Evolutionary conservation across 37 sponge, comb jelly and placozoan species (phyloP).

Genomic region (Ephydatia muelleri): DNA sequence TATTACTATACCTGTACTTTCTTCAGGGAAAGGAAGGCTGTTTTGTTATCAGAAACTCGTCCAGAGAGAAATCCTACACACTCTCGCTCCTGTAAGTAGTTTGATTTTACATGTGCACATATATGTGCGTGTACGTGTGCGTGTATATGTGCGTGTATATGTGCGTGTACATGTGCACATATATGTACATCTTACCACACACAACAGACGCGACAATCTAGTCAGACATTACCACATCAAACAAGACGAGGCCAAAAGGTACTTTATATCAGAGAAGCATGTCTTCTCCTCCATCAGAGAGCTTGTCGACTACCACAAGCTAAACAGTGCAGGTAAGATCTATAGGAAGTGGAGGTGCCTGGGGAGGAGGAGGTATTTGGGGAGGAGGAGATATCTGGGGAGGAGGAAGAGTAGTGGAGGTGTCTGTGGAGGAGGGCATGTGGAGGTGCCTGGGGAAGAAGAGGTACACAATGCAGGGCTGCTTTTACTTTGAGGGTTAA

Average conservation of each 20-base stretch:
- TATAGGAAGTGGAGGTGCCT: background rate
- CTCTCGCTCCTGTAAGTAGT: conserved; percentile 87
- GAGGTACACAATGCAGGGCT: too few species aligned
- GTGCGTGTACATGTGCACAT: background rate
- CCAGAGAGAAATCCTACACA: conserved; percentile 86
- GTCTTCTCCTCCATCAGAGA: conserved; percentile 79
- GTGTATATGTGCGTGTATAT: background rate
- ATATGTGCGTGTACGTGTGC: background rate
- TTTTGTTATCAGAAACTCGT: conserved; percentile 90
- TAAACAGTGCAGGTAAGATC: conserved; percentile 78
- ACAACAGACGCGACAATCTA: conserved; percentile 75
- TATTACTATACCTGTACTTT: background rate
- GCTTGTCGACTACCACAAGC: conserved; percentile 90
- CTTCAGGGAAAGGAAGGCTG: conserved; percentile 83
- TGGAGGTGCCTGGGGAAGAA: background rate
- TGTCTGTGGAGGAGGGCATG: background rate
- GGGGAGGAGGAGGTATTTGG: background rate
- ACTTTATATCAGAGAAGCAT: conserved; percentile 94
- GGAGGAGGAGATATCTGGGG: background rate
- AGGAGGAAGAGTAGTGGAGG: background rate
- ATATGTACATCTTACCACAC: background rate
- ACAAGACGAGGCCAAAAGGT: conserved; percentile 67
- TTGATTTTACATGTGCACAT: background rate
- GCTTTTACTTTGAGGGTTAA: too few species aligned
- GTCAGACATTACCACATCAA: conserved; percentile 96